Evolutionary conservation across 2,888 invertebrate species (phyloP).

Genomic region (Agrotis segetum): DNA sequence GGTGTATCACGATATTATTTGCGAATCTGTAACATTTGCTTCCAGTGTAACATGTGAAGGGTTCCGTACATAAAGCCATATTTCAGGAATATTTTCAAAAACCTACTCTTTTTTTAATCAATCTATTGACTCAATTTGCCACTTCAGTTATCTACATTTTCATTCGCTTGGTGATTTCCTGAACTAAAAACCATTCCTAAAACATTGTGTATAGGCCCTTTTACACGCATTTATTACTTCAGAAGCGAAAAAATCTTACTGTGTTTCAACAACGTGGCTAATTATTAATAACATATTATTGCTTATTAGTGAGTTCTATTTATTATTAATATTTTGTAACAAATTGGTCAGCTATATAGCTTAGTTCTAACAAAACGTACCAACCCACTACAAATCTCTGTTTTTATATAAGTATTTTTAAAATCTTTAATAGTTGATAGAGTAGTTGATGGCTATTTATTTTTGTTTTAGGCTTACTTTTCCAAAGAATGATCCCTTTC

Average conservation of each 20-base stretch:
- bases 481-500: no score
- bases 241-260: constrained; percentile 38
- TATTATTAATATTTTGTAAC: constrained; percentile 61
- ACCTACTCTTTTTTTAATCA: neutral
- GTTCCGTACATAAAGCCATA: neutral
- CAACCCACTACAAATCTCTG: neutral
- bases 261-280: constrained; percentile 50
- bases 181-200: neutral
- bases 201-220: constrained; percentile 3
- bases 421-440: no score
- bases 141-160: no score
- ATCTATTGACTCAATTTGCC: no score
- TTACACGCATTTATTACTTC: constrained; percentile 10
- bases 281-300: constrained; percentile 61
- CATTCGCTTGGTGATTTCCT: no score
- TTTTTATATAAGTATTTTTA: no score
- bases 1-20: constrained; percentile 63
- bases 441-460: no score
- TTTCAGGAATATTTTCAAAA: neutral
- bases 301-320: constrained; percentile 56
- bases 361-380: neutral
- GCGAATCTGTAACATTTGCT: constrained; percentile 42
- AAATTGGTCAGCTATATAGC: constrained; percentile 61
- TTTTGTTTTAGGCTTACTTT: no score
- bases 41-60: constrained; percentile 9